Conservation (phyloP, 2,797 vertebrate genomes). For the Telmatherina bonti region DNA sequence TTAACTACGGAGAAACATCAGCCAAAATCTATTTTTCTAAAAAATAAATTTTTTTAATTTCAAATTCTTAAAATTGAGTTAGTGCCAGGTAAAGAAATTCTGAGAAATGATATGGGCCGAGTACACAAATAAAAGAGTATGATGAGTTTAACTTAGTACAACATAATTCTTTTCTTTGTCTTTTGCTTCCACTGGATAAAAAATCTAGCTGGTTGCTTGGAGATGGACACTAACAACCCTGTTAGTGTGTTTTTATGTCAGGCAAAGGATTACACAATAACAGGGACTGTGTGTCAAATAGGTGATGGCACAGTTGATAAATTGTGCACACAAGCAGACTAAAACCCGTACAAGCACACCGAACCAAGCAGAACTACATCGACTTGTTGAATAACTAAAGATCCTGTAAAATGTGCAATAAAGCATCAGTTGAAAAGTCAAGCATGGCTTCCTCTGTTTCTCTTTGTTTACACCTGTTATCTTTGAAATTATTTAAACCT, state of each 20-base stretch:
- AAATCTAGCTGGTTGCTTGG: slow-evolving; percentile 68
- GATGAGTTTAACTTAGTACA: slow-evolving; percentile 14
- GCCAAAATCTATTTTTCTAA: background rate
- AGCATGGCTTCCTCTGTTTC: background rate
- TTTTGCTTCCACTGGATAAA: slow-evolving; percentile 39
- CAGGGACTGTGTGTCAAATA: slow-evolving; percentile 37
- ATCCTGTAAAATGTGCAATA: background rate
- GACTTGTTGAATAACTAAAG: background rate
- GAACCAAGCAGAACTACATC: slow-evolving; percentile 3
- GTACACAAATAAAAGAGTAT: background rate
- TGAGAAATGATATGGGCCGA: no score
- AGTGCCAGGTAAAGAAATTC: background rate
- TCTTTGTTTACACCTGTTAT: no score
- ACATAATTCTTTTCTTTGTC: slow-evolving; percentile 33
- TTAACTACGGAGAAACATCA: background rate
- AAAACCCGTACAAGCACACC: slow-evolving; percentile 9
- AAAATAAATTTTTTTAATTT: background rate
- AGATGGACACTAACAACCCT: slow-evolving; percentile 43
- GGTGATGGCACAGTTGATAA: slow-evolving; percentile 18
- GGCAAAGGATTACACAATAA: slow-evolving; percentile 65
- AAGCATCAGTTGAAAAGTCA: background rate
- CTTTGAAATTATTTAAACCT: background rate
- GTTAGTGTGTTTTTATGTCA: slow-evolving; percentile 54
- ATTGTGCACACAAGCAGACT: slow-evolving; percentile 8
- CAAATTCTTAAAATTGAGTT: background rate